Evolutionary conservation across 2,113 vertebrate species (phyloP), one percentile per base, ranked within the genome.

Genomic region (Onychorhynchus coronatus): DNA sequence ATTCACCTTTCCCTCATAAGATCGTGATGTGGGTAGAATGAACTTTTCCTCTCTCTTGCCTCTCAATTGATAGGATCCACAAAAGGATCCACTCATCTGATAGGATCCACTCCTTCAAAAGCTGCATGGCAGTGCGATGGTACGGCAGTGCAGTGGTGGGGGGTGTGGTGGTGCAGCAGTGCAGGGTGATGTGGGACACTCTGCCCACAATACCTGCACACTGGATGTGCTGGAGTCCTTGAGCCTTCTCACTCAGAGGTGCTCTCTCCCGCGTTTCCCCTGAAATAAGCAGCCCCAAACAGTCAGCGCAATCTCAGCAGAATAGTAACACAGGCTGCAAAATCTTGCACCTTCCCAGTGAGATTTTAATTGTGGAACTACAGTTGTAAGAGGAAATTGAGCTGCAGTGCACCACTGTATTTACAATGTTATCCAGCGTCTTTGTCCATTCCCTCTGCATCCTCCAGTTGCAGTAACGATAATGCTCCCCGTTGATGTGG

Each of bases 81-180:
- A 41, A n/a, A n/a, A n/a, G n/a, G n/a, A n/a, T n/a, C n/a, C n/a
- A n/a, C n/a, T n/a, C n/a, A n/a, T n/a, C n/a, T n/a, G n/a, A n/a
- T n/a, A n/a, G n/a, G 55, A 74, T 8, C 19, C 5, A 9, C n/a
- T 37, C 49, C 67, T 91, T 85, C 31, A 50, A 21, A 91, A 56
- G 35, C 33, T 3, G 1, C 65, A 33, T 0, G 0, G 28, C 2
- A 2, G 35, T 50, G 35, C 15, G 17, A 20, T 3, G 6, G 24
- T 37, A 58, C 3, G 3, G 25, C 2, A 2, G 24, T 52, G 49
- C 3, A 5, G 35, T 30, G 41, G 16, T 9, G 18, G 17, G 59
- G 37, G 12, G 14, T 31, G 37, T 65, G 71, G 15, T 39, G 35
- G 22, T 59, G 56, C 24, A 24, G 58, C n/a, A 52, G 11, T 70